Evolutionary conservation across 2,113 vertebrate genomes (phyloP).

Genomic region (Rallus limicola): DNA sequence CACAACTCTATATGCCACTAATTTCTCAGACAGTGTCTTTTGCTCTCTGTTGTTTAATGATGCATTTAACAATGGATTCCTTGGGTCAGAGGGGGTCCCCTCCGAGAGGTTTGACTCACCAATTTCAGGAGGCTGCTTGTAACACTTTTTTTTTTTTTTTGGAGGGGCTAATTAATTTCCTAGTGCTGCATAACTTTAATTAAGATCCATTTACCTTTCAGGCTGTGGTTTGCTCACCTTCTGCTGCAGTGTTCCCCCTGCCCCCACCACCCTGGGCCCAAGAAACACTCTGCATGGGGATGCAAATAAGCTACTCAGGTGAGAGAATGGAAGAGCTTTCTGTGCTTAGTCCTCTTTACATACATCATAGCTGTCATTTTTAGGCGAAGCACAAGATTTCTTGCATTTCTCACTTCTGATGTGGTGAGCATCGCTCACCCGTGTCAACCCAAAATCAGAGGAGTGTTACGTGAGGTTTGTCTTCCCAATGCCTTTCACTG

Average conservation of each 20-base stretch:
- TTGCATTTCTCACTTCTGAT: neutral
- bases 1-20: neutral
- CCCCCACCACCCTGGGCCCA: fast-evolving
- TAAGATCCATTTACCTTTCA: neutral
- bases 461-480: neutral
- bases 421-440: neutral
- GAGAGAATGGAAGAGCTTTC: neutral
- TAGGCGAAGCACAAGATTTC: neutral
- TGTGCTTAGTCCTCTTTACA: neutral
- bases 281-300: neutral
- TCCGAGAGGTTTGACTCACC: neutral
- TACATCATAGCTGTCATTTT: neutral
- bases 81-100: neutral
- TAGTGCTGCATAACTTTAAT: neutral
- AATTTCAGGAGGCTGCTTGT: neutral
- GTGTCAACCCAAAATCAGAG: neutral
- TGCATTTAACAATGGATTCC: neutral
- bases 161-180: neutral
- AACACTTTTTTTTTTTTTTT: neutral
- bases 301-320: neutral
- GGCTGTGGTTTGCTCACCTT: neutral
- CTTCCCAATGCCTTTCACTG: neutral
- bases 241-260: neutral
- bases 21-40: neutral
- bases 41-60: neutral